Evolutionary conservation across 2,888 invertebrate species (phyloP).

Genomic region (Acheta domesticus): DNA sequence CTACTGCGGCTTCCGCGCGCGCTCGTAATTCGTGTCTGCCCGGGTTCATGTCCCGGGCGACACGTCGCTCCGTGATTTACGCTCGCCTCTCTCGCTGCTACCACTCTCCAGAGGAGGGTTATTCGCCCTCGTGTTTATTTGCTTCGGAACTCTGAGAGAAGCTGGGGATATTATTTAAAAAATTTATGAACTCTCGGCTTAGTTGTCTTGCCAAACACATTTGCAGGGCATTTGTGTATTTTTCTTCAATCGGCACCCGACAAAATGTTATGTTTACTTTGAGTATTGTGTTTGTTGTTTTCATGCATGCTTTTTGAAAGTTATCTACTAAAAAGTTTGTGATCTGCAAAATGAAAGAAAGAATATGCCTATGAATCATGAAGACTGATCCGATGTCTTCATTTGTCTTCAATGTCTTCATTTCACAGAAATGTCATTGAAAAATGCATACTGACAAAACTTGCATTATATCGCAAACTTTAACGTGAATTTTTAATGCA

Average conservation of each 20-base stretch:
- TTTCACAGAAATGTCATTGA: too few species aligned
- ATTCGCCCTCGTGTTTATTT: constrained; percentile 9
- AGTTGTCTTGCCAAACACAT: neutral
- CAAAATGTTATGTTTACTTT: too few species aligned
- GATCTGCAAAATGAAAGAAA: too few species aligned
- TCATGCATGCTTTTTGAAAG: too few species aligned
- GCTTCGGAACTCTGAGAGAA: neutral
- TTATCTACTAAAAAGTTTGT: too few species aligned
- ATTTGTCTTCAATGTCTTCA: too few species aligned
- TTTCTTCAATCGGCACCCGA: neutral
- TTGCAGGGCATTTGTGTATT: neutral
- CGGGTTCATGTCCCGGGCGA: constrained; percentile 6
- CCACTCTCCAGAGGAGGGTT: neutral
- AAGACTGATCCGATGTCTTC: too few species aligned
- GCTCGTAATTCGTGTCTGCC: neutral
- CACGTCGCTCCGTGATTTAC: neutral
- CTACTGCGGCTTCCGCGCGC: neutral
- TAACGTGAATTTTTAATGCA: too few species aligned
- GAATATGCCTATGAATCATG: too few species aligned
- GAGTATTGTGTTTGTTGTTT: too few species aligned
- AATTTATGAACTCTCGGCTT: constrained; percentile 7
- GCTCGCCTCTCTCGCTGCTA: neutral
- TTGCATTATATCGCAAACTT: too few species aligned
- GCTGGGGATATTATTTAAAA: neutral
- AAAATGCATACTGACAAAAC: too few species aligned